A percentile compares a stretch with the other conserved stretches of the same genome.
phyloP scores from a whole-genome alignment of 2,113 vertebrate species.

The Gallinago undulata region DNA sequence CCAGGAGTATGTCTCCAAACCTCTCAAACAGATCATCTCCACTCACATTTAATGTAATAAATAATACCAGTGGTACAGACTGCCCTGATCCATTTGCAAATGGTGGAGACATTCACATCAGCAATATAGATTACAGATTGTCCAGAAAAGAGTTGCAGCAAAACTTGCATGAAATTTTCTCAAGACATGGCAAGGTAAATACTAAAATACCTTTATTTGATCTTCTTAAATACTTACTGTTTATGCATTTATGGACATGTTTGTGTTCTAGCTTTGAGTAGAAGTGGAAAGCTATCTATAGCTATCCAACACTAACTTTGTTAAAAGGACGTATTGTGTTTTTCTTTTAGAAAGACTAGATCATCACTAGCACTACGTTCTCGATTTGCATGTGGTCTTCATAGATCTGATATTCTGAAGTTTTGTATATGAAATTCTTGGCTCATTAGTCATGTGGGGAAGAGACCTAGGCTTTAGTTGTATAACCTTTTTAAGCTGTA shows the following conservation, averaged over 20 bases:
- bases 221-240: not conserved
- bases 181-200: slow-evolving; percentile 87
- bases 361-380: not conserved
- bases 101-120: slow-evolving; percentile 89
- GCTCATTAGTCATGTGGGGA: not conserved
- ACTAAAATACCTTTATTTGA: not conserved
- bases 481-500: not conserved
- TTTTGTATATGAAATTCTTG: not conserved
- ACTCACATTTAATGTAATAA: slow-evolving; percentile 71
- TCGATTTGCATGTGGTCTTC: not conserved
- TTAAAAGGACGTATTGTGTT: not conserved
- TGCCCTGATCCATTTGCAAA: slow-evolving; percentile 85
- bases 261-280: not conserved
- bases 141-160: slow-evolving; percentile 94
- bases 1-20: slow-evolving; percentile 87
- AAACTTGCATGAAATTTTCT: slow-evolving; percentile 85
- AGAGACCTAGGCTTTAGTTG: not conserved
- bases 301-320: too few relatives aligned
- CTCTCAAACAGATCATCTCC: slow-evolving; percentile 89
- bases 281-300: not conserved
- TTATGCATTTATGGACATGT: not conserved
- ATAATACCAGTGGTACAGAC: slow-evolving; percentile 66
- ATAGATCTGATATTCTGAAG: not conserved
- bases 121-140: slow-evolving; percentile 94
- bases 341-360: not conserved